A percentile compares a stretch with the other conserved stretches of the same genome.
Conservation (phyloP, 2,888 invertebrate genomes). For the Ophion ventricosus region DNA sequence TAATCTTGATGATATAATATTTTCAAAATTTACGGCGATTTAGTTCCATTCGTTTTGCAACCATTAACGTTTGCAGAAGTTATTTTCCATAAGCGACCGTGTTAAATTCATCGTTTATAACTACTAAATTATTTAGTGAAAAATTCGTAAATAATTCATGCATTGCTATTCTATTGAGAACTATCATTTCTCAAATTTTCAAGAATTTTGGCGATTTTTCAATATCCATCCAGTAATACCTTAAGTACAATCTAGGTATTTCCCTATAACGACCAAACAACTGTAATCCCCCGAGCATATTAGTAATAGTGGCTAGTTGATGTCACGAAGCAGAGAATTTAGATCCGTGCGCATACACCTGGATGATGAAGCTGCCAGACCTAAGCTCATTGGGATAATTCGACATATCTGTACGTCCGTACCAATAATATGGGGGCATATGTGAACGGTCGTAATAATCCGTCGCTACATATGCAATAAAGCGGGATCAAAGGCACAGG, state of each 20-base stretch:
- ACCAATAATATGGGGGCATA: conserved; percentile 2
- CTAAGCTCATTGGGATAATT: background rate
- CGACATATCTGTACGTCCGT: background rate
- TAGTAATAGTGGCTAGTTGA: conserved; percentile 2
- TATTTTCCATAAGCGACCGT: too few relatives aligned
- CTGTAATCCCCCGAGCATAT: background rate
- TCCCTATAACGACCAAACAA: background rate
- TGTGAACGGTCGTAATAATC: conserved; percentile 10
- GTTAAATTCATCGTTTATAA: too few relatives aligned
- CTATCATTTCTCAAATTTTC: too few relatives aligned
- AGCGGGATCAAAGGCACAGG: background rate
- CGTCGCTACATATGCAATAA: background rate
- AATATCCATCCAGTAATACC: too few relatives aligned
- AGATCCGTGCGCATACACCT: background rate
- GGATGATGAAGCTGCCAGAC: background rate
- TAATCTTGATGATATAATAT: too few relatives aligned
- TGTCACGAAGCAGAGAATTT: background rate
- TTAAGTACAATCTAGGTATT: conserved; percentile 72
- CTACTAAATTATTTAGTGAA: too few relatives aligned
- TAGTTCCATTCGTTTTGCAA: too few relatives aligned
- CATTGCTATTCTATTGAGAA: too few relatives aligned
- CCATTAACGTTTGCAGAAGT: too few relatives aligned
- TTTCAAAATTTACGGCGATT: too few relatives aligned
- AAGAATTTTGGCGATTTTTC: too few relatives aligned
- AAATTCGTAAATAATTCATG: too few relatives aligned